Evolutionary conservation across 2,113 vertebrate genomes (phyloP).

Genomic region (Garra rufa): DNA sequence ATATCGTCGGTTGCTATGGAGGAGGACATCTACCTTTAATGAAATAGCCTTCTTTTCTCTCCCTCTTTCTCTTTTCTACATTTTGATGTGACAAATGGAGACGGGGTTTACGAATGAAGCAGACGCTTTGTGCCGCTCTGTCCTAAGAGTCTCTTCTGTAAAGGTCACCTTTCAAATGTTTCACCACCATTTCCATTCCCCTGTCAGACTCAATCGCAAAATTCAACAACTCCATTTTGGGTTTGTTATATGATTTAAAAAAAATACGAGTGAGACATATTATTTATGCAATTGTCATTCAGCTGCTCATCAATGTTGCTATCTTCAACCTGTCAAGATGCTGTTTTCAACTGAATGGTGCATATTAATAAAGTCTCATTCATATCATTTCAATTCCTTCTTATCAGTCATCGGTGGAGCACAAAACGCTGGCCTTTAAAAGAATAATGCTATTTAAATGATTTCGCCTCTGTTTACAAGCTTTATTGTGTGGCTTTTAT

Average conservation of each 20-base stretch:
- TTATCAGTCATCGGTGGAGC: conserved; percentile 48
- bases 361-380: conserved; percentile 57
- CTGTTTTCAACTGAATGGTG: conserved; percentile 24
- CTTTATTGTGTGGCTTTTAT: not conserved
- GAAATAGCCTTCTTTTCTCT: conserved; percentile 1
- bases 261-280: not conserved
- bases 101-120: conserved; percentile 35
- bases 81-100: conserved; percentile 52
- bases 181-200: conserved; percentile 42
- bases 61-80: not conserved
- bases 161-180: conserved; percentile 59
- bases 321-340: conserved; percentile 50
- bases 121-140: conserved; percentile 27
- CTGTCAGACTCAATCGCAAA: conserved; percentile 47
- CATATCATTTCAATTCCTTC: not conserved
- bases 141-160: conserved; percentile 38
- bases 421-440: conserved; percentile 46
- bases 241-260: conserved; percentile 35
- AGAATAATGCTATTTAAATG: conserved; percentile 34
- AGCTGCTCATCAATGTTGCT: conserved; percentile 18
- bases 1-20: conserved; percentile 40
- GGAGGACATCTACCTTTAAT: conserved; percentile 23
- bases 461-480: not conserved
- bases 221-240: conserved; percentile 29
- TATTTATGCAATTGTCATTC: conserved; percentile 34